Evolutionary conservation across 35 echinoderm and acorn worm species (phyloP).

Genomic region (Ptychodera flava): DNA sequence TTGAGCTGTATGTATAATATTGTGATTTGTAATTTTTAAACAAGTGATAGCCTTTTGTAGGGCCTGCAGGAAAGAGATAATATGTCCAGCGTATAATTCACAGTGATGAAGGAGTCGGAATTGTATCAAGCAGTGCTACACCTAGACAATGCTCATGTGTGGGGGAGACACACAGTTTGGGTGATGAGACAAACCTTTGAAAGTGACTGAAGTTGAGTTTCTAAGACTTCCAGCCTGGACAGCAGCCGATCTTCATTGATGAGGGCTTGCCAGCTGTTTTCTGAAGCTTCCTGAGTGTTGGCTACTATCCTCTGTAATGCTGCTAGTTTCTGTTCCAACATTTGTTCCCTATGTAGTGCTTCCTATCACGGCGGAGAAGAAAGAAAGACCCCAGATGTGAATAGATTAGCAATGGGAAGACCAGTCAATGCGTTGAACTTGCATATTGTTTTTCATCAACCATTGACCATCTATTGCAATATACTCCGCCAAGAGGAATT

Average conservation of each 20-base stretch:
- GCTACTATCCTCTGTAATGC: conserved; percentile 71
- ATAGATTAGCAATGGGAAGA: not conserved
- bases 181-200: conserved; percentile 71
- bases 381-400: not conserved
- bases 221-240: conserved; percentile 87
- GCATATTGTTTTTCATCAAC: no score
- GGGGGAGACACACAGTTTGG: no score
- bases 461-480: no score
- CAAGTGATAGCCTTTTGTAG: no score
- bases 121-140: no score
- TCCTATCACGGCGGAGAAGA: conserved; percentile 37
- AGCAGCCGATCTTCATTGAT: conserved; percentile 93
- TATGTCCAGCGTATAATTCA: no score
- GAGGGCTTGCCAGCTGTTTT: conserved; percentile 96
- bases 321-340: conserved; percentile 93
- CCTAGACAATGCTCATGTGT: no score
- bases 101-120: no score
- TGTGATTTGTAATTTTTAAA: no score
- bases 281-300: conserved; percentile 87
- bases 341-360: conserved; percentile 90
- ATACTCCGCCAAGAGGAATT: no score
- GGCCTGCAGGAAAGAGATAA: no score
- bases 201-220: conserved; percentile 88
- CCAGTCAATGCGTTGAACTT: not conserved
- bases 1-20: no score